Evolutionary conservation across 2,797 vertebrate species (phyloP), one percentile per base, ranked within the genome.

Genomic region (Tenualosa ilisha): DNA sequence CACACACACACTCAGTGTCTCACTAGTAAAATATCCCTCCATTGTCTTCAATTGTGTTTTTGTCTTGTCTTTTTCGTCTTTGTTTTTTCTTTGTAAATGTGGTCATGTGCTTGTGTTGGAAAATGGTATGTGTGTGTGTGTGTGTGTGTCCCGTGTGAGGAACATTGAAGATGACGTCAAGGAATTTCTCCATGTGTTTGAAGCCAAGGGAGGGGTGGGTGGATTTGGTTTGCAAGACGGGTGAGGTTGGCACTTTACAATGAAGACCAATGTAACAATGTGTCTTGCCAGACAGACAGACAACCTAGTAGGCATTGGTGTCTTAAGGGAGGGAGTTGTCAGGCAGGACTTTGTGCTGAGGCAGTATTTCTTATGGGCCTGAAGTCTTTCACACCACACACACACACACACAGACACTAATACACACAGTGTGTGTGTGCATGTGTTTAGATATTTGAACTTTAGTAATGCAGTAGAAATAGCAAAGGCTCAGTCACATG

Each of bases 101-200:
- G 90, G 88, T 86, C 61, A 83, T 84, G 81, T 83, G 84, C 87
- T 92, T 88, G 89, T 85, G 83, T 49, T 90, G 88, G 89, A 89
- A 85, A 79, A 17, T 4, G 40, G 40, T 7, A 40, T 17, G 72
- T 46, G 72, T 22, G 72, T 72, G 68, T 72, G 54, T 20, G 54
- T 56, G 54, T 20, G 6, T 26, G 37, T 31, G 22, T 79, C 72
- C 72, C 11, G 40, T 22, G 72, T 53, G 54, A 86, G 85, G 85
- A 90, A 87, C 88, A 86, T 86, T 37, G 83, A 26, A 79, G 88
- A 9, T 92, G 91, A 91, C 87, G 88, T 90, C 90, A 92, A 89
- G 88, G 4, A 37, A 63, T 81, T 82, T 87, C 84, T 56, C n/a
- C 40, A 20, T 79, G 72, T 43, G 40, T 15, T 40, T 37, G 6